Conservation (phyloP, 2,888 invertebrate species). For the Ochropleura leucogaster region DNA sequence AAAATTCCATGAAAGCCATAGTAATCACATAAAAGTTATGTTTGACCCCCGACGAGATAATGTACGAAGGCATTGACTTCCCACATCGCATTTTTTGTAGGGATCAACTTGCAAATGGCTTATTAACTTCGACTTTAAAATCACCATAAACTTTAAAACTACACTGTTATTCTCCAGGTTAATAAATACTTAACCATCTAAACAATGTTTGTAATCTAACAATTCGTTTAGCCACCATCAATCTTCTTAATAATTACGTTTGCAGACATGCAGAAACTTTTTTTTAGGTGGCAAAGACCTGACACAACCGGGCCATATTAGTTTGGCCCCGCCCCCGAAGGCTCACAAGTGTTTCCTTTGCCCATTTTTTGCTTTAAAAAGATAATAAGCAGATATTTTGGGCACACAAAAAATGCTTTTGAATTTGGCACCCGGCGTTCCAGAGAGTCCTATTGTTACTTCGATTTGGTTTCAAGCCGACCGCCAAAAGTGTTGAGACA, state of each 20-base stretch:
- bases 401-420: slow-evolving; percentile 38
- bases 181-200: background rate
- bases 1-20: slow-evolving; percentile 18
- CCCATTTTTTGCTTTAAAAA: slow-evolving; percentile 69
- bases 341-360: slow-evolving; percentile 64
- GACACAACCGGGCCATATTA: slow-evolving; percentile 46
- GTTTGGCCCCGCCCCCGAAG: slow-evolving; percentile 52
- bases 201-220: slow-evolving; percentile 36
- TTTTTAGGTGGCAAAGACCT: slow-evolving; percentile 40
- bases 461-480: slow-evolving; percentile 26
- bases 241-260: slow-evolving; percentile 48
- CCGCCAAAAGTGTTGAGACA: slow-evolving; percentile 22
- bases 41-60: slow-evolving; percentile 49
- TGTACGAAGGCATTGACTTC: slow-evolving; percentile 24
- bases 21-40: slow-evolving; percentile 21
- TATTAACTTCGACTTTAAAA: slow-evolving; percentile 5
- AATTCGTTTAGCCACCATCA: slow-evolving; percentile 39
- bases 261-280: slow-evolving; percentile 11
- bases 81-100: slow-evolving; percentile 10
- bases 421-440: slow-evolving; percentile 35
- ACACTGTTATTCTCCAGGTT: background rate
- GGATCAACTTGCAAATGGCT: slow-evolving; percentile 18
- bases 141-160: slow-evolving; percentile 12
- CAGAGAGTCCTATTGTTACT: slow-evolving; percentile 42
- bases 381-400: slow-evolving; percentile 62